phyloP scores from a whole-genome alignment of 1,140 invertebrate genomes.

The Lasioglossum albipes region DNA sequence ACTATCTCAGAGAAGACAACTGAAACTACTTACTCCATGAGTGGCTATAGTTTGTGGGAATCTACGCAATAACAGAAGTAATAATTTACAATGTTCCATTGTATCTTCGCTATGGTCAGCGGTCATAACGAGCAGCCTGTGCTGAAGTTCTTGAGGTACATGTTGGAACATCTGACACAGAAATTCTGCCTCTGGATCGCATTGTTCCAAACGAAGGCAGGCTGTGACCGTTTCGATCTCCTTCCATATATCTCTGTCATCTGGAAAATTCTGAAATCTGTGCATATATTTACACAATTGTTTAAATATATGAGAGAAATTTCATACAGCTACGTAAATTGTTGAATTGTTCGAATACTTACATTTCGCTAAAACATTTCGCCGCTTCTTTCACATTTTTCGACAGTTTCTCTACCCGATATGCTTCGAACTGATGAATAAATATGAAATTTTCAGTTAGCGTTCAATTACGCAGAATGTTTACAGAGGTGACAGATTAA shows the following conservation, averaged over 20 bases:
- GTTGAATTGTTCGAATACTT: slow-evolving; percentile 59
- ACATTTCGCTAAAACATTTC: slow-evolving; percentile 88
- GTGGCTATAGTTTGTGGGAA: slow-evolving; percentile 89
- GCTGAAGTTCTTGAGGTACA: slow-evolving; percentile 86
- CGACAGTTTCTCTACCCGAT: slow-evolving; percentile 88
- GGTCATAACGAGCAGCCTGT: slow-evolving; percentile 87
- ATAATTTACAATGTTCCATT: slow-evolving; percentile 90
- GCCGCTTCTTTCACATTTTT: slow-evolving; percentile 90
- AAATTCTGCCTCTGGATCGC: slow-evolving; percentile 80
- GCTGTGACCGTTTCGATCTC: slow-evolving; percentile 90
- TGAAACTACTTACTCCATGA: slow-evolving; percentile 84
- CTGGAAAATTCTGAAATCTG: slow-evolving; percentile 83
- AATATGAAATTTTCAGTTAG: slow-evolving; percentile 39
- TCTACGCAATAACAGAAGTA: slow-evolving; percentile 88
- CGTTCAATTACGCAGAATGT: not conserved
- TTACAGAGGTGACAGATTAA: slow-evolving; percentile 1
- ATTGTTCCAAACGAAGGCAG: slow-evolving; percentile 84
- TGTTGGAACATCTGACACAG: slow-evolving; percentile 85
- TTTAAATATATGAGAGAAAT: not conserved
- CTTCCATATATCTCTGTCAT: slow-evolving; percentile 85
- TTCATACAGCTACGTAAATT: slow-evolving; percentile 11
- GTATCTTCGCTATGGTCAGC: slow-evolving; percentile 93
- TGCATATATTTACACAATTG: slow-evolving; percentile 19
- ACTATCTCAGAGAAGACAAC: not conserved
- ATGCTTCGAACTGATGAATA: slow-evolving; percentile 86